Percentiles rank a stretch among this genome's conserved stretches.
phyloP scores from a whole-genome alignment of 1,140 invertebrate genomes.

The Trichonephila clavipes region DNA sequence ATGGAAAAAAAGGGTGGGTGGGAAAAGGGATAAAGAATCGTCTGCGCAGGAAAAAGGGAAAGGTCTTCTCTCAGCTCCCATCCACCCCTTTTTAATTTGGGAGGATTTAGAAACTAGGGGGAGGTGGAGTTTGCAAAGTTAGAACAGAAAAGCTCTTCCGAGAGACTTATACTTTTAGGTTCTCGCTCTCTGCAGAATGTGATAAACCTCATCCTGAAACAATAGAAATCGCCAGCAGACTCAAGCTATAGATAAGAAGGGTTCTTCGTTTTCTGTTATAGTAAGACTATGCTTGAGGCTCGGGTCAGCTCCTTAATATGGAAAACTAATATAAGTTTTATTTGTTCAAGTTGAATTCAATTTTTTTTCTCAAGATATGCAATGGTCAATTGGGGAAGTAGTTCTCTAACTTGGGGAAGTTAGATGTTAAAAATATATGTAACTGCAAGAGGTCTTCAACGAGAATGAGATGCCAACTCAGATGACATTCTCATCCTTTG shows the following conservation, averaged over 20 bases:
- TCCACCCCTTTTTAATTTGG: slow-evolving; percentile 64
- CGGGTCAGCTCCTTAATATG: too few relatives aligned
- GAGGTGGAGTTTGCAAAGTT: slow-evolving; percentile 32
- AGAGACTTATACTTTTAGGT: slow-evolving; percentile 3
- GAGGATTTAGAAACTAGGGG: slow-evolving; percentile 33
- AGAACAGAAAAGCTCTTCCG: slow-evolving; percentile 26
- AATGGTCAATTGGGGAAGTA: too few relatives aligned
- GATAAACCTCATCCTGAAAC: slow-evolving; percentile 32
- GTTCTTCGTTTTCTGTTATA: background rate
- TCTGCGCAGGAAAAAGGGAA: slow-evolving; percentile 39
- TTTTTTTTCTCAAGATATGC: too few relatives aligned
- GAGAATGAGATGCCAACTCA: too few relatives aligned
- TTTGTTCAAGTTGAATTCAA: too few relatives aligned
- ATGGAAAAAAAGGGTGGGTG: background rate
- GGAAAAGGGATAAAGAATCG: slow-evolving; percentile 58
- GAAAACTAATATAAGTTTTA: too few relatives aligned
- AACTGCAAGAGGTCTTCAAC: too few relatives aligned
- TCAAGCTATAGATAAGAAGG: background rate
- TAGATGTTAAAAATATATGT: too few relatives aligned
- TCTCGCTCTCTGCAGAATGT: background rate
- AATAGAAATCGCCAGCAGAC: background rate
- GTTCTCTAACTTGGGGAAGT: too few relatives aligned
- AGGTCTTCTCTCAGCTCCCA: background rate
- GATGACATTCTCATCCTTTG: too few relatives aligned
- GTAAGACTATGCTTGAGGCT: too few relatives aligned